Base-by-base conservation (phyloP, 2,113 vertebrate species). In the Petrocephalus zakoni region DNA sequence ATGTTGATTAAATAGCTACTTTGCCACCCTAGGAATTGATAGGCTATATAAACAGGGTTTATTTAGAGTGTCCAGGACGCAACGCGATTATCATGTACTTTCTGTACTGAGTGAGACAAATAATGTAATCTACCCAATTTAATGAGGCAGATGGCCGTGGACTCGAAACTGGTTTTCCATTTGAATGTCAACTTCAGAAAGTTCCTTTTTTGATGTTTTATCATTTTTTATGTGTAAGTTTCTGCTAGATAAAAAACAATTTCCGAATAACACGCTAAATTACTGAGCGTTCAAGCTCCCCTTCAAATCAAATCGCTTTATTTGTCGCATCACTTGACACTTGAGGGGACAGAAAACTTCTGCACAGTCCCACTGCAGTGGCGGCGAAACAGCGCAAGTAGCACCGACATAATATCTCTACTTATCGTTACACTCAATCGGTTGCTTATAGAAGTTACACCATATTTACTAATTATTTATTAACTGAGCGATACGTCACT, bases 101-200 rank as follows among this genome's bases (percentile, higher is more conserved):
- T 55, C 83, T 85, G 10, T 53, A 85, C 13, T 56, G 82, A 85
- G n/a, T 52, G 51, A 55, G 84, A 86, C 22, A 86, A 86, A 86
- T 37, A 86, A 53, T 21, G 46, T n/a, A 83, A 47, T 47, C 19
- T 49, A 49, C 46, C 46, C 21, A 11, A 49, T 83, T 83, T 46
- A 47, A 83, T 8, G 81, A 83, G 46, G 81, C 81, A 83, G 49
- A 53, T 5, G 51, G 84, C 17, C 29, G 51, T 17, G n/a, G 49
- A 85, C 25, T 25, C n/a, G n/a, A 85, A 55, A 85, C 47, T 53
- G 51, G 4, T 11, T 85, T 29, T 49, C 51, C 22, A 47, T 29
- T 85, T 55, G 13, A 85, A 52, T n/a, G 84, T 53, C 17, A 58
- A 86, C 17, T 29, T 56, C 53, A 53, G 46, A 53, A 51, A 55